Evolutionary conservation across 1,140 invertebrate species (phyloP).

Genomic region (Sweltsa coloradensis): DNA sequence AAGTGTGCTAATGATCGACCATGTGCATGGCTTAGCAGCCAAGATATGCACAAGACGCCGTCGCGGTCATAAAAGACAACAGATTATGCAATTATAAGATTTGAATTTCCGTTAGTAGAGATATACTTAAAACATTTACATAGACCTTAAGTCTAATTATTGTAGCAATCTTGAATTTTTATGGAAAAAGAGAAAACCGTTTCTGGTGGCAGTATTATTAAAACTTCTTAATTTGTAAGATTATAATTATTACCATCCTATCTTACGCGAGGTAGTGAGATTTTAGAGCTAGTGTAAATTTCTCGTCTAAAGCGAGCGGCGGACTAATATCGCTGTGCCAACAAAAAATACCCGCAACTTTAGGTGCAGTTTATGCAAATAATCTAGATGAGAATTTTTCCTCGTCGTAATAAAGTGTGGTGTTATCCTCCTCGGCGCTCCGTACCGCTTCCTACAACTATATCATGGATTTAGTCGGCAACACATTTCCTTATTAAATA

Average conservation of each 20-base stretch:
- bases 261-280: constrained; percentile 11
- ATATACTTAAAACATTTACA: too few relatives aligned
- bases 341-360: constrained; percentile 13
- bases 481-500: constrained; percentile 16
- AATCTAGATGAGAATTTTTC: constrained; percentile 29
- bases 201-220: constrained; percentile 15
- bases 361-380: constrained; percentile 28
- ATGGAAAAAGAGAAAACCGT: too few relatives aligned
- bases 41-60: too few relatives aligned
- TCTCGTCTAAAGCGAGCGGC: not conserved
- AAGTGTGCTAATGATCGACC: too few relatives aligned
- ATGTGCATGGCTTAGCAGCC: too few relatives aligned
- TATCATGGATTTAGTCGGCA: constrained; percentile 12
- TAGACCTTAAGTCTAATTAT: too few relatives aligned
- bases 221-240: constrained; percentile 17
- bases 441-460: constrained; percentile 6
- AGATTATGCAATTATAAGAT: too few relatives aligned
- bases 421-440: constrained; percentile 23
- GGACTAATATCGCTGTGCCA: constrained; percentile 11
- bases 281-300: constrained; percentile 12
- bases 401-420: constrained; percentile 24
- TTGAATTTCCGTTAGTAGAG: too few relatives aligned
- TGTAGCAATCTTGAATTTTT: too few relatives aligned
- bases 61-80: too few relatives aligned
- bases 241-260: constrained; percentile 14